Conservation (phyloP, 2,113 vertebrate genomes). For the Hydrolagus affinis region DNA sequence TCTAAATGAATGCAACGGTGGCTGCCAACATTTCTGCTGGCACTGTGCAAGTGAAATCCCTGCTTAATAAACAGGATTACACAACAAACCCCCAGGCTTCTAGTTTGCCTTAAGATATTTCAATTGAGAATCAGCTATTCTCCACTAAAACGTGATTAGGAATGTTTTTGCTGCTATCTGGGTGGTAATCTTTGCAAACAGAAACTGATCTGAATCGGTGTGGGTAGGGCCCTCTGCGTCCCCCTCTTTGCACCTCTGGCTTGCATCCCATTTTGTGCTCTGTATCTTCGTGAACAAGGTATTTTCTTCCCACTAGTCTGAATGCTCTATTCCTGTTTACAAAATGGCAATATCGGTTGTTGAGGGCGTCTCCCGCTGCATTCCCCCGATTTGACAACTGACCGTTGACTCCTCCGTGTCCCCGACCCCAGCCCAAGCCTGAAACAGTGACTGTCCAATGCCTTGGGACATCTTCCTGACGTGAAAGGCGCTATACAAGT, state of each 20-base stretch:
- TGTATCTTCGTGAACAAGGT: too few species aligned
- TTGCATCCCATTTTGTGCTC: not conserved
- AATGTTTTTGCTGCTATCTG: not conserved
- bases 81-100: not conserved
- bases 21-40: not conserved
- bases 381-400: not conserved
- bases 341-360: not conserved
- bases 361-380: not conserved
- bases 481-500: too few species aligned
- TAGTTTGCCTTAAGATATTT: not conserved
- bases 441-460: too few species aligned
- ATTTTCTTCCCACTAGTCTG: not conserved
- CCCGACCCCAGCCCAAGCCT: too few species aligned
- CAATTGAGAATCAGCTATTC: not conserved
- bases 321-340: too few species aligned
- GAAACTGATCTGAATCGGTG: not conserved
- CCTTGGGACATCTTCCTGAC: too few species aligned
- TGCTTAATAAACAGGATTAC: not conserved
- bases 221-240: not conserved
- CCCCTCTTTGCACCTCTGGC: not conserved
- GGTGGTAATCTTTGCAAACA: not conserved
- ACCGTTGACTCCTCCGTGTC: too few species aligned
- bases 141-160: not conserved
- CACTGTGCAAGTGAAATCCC: not conserved
- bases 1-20: not conserved